Conservation (phyloP, 2,113 vertebrate genomes). For the Cebus imitator region DNA sequence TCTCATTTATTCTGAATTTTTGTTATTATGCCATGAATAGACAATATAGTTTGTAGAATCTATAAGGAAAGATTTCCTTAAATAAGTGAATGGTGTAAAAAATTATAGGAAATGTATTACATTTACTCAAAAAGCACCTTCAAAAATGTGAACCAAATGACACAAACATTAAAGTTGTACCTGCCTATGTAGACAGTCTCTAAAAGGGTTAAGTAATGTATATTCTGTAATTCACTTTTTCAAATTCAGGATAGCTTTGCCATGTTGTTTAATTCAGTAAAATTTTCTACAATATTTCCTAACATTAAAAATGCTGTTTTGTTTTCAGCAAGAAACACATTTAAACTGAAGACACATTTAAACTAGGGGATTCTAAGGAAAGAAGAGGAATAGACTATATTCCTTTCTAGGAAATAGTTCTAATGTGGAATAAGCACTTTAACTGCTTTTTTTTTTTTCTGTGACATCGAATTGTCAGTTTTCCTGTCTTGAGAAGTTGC, state of each 20-base stretch:
- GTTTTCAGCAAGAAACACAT: slow-evolving; percentile 39
- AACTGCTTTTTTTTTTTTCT: not conserved
- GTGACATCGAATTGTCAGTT: slow-evolving; percentile 48
- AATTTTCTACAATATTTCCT: not conserved
- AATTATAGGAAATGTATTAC: not conserved
- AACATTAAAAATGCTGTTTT: slow-evolving; percentile 40
- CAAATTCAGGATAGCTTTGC: not conserved
- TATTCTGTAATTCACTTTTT: not conserved
- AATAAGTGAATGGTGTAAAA: not conserved
- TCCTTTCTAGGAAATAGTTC: not conserved
- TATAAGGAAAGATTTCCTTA: not conserved
- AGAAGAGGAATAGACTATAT: not conserved
- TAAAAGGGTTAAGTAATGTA: not conserved
- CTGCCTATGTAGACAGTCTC: not conserved
- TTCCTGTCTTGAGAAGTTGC: slow-evolving; percentile 38
- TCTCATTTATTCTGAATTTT: not conserved
- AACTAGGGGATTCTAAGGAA: not conserved
- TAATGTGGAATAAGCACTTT: not conserved
- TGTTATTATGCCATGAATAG: not conserved
- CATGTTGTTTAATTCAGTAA: not conserved
- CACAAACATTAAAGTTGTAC: not conserved
- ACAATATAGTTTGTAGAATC: not conserved
- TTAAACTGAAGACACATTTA: slow-evolving; percentile 33
- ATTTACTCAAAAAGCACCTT: not conserved
- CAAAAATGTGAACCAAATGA: slow-evolving; percentile 15